Percentiles rank a stretch among this genome's conserved stretches.
Conservation (phyloP, 2,113 vertebrate species). For the Passer montanus region DNA sequence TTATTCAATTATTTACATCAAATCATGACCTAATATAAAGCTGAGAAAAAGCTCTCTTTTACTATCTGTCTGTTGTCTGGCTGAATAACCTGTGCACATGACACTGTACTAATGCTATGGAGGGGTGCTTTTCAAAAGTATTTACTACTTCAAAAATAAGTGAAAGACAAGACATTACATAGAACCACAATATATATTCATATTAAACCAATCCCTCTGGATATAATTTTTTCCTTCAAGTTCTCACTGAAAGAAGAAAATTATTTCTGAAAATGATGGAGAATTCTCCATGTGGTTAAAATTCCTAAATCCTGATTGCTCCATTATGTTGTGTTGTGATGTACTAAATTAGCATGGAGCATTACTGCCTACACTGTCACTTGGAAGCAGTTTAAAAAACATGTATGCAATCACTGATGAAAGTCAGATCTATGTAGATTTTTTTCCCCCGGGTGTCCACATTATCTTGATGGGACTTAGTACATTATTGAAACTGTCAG, state of each 20-base stretch:
- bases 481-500: slow-evolving; percentile 15
- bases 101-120: not conserved
- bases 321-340: not conserved
- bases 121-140: not conserved
- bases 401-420: not conserved
- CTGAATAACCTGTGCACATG: not conserved
- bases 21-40: not conserved
- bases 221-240: not conserved
- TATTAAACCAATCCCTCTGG: not conserved
- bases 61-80: not conserved
- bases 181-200: not conserved
- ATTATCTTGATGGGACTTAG: not conserved
- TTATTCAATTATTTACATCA: not conserved
- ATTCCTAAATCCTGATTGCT: not conserved
- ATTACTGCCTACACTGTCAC: not conserved
- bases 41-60: not conserved
- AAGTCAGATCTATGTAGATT: not conserved
- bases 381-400: not conserved
- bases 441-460: not conserved
- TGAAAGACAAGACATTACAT: not conserved
- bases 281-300: not conserved
- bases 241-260: not conserved
- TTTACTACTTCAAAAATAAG: not conserved
- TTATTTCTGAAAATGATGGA: not conserved
- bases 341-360: not conserved